These are phyloP conservation scores for Ophiothrix spiculata DNA, from an alignment of 35 echinoderm and acorn worm species.

Conservation along the genomic window DNA sequence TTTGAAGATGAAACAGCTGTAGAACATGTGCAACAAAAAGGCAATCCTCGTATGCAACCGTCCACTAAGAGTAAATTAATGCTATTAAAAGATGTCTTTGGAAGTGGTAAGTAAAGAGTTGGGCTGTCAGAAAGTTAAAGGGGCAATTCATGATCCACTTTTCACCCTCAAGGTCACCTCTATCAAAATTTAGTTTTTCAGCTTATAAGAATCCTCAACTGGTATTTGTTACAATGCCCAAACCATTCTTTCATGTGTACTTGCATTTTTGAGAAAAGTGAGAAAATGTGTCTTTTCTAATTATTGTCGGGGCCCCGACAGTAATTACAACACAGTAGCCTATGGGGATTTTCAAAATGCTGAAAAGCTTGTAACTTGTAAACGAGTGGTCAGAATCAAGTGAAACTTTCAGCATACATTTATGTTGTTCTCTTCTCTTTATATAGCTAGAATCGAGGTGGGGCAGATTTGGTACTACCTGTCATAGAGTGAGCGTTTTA, in stretches of 20 bases:
- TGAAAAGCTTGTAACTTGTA: no score
- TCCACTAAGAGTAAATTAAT: conserved; percentile 33
- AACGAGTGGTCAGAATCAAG: no score
- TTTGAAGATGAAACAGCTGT: conserved; percentile 98
- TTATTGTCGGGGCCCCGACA: no score
- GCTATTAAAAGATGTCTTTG: conserved; percentile 90
- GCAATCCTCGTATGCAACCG: background rate
- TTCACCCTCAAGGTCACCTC: background rate
- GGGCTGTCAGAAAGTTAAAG: no score
- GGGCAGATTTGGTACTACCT: no score
- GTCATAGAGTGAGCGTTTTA: no score
- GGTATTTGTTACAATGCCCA: background rate
- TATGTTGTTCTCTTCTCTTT: no score
- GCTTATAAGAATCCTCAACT: background rate
- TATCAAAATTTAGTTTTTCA: background rate
- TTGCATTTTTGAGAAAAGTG: background rate
- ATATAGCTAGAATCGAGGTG: no score
- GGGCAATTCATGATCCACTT: no score
- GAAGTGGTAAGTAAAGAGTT: conserved; percentile 63
- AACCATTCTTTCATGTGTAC: background rate
- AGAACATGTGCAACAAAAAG: conserved; percentile 72
- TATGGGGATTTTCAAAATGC: no score
- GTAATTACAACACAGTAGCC: no score
- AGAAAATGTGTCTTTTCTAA: background rate
- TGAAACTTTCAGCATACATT: no score